A percentile compares a stretch with the other conserved stretches of the same genome.
Conservation (phyloP, 2,888 invertebrate species). For the Caenorhabditis angaria region DNA sequence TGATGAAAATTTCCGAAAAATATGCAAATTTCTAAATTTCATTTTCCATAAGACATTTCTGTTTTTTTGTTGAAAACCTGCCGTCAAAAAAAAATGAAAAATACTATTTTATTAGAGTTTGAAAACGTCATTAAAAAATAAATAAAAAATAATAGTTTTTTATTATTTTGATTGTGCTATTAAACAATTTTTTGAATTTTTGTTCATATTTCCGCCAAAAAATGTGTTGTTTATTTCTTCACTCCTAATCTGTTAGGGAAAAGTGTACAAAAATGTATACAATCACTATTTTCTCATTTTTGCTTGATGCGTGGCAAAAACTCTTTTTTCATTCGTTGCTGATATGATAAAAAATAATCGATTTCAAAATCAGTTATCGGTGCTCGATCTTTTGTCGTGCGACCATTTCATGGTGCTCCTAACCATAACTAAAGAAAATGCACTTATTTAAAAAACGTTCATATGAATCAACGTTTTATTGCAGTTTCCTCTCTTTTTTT, state of each 20-base stretch:
- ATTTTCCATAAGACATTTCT: too few species aligned
- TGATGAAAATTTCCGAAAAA: too few species aligned
- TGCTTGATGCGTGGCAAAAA: constrained; percentile 1
- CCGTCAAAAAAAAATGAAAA: too few species aligned
- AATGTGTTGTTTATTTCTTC: too few species aligned
- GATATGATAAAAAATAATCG: not conserved
- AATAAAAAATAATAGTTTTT: too few species aligned
- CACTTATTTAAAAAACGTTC: constrained; percentile 1
- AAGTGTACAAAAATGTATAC: not conserved
- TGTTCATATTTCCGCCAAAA: not conserved
- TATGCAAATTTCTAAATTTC: too few species aligned
- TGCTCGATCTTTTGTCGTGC: constrained; percentile 2
- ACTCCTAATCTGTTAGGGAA: not conserved
- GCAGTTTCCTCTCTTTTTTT: too few species aligned
- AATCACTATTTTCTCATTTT: not conserved
- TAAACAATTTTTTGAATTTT: not conserved
- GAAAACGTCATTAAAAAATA: too few species aligned
- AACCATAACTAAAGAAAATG: not conserved
- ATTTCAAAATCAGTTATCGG: not conserved
- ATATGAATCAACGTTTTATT: constrained; percentile 17
- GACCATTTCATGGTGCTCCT: not conserved
- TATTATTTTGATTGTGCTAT: not conserved
- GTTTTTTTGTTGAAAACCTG: too few species aligned
- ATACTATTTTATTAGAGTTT: too few species aligned
- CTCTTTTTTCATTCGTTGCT: not conserved